Evolutionary conservation across 2,888 invertebrate genomes (phyloP), one percentile per base, ranked within the genome.

Genomic region (Aphidoletes aphidimyza): DNA sequence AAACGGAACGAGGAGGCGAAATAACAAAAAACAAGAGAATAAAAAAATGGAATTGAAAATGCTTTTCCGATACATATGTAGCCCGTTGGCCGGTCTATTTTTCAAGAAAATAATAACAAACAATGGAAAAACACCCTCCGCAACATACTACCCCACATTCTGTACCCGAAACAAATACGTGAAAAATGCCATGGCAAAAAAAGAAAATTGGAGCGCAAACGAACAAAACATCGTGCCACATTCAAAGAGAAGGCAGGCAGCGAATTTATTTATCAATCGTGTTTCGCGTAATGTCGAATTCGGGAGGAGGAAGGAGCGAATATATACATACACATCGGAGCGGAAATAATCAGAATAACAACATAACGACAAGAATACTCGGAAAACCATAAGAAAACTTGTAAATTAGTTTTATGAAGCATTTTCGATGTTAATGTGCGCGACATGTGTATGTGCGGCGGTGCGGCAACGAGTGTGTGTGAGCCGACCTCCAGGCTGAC

Each of bases 401-500:
- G 81, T 81, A 37, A 81, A 81, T 81, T 81, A 81, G 81, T 81
- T 81, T 81, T 81, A 81, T 81, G 81, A 81, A 81, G 37, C 81
- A 81, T 37, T 81, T 37, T 81, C 78, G 81, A 37, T 81, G 81
- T 81, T 37, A 81, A 81, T 81, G 81, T 81, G 19, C 14, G 69
- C 69, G 69, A 69, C 69, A 69, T n/a, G 69, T 69, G 69, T 69
- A 14, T 30, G 69, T 34, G 30, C n/a, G 69, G 14, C 26, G 11
- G 69, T 69, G 11, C 8, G 30, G 2, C 6, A 14, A 14, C 17
- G 11, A 11, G 9, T 30, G 14, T 30, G 30, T 5, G 69, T 8
- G 54, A 54, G 54, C n/a, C 11, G 54, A 54, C 22, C n/a, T n/a
- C 2, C 9, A 47, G 17, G 19, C 47, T 47, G 47, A 17, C 8